phyloP scores from a whole-genome alignment of 2,113 vertebrate genomes.

The Chaetorhynchus papuensis region DNA sequence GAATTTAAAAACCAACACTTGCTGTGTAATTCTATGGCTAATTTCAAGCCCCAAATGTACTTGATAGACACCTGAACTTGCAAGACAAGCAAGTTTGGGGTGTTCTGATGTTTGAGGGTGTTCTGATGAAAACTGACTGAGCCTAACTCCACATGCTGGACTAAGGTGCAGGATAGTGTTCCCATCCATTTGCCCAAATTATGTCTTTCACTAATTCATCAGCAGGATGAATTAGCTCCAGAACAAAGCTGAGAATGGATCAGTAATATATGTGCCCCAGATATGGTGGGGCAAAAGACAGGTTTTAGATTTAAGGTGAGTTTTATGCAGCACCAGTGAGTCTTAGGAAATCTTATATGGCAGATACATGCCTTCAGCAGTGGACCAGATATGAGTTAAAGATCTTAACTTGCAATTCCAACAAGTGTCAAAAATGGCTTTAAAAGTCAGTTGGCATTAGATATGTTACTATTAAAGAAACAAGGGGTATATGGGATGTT shows the following conservation, averaged over 20 bases:
- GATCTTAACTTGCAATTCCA: not conserved
- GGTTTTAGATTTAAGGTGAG: not conserved
- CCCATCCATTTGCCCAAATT: not conserved
- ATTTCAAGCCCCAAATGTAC: not conserved
- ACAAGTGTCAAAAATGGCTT: not conserved
- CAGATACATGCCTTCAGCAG: not conserved
- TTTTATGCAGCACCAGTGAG: not conserved
- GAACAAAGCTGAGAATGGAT: not conserved
- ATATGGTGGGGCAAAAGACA: not conserved
- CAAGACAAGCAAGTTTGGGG: not conserved
- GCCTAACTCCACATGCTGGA: rapidly evolving
- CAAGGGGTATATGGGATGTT: not conserved
- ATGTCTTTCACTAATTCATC: not conserved
- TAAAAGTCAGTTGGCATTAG: not conserved
- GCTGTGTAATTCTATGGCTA: not conserved
- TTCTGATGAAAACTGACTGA: not conserved
- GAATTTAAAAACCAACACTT: not conserved
- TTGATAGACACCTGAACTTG: no score
- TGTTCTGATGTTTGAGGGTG: not conserved
- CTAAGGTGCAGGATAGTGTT: not conserved
- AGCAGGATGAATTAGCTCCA: not conserved
- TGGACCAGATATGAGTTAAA: not conserved
- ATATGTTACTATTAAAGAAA: not conserved
- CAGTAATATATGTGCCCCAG: not conserved
- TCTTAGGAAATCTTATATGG: not conserved